A percentile compares a stretch with the other conserved stretches of the same genome.
Evolutionary conservation across 2,797 vertebrate genomes (phyloP).

Genomic region (Anguilla obscura): DNA sequence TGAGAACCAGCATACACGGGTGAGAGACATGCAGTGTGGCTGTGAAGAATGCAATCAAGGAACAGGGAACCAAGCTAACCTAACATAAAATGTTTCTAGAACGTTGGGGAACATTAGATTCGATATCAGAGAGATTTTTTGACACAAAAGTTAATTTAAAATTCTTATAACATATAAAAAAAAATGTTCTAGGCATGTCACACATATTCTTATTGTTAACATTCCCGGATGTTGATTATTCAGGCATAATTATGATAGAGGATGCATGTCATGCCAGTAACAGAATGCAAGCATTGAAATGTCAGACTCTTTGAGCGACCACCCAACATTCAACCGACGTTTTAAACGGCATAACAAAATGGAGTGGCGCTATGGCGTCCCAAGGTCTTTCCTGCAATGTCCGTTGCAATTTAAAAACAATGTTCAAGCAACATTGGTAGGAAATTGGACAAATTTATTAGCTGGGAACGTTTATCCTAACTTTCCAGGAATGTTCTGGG

Average conservation of each 20-base stretch:
- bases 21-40: not conserved
- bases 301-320: not conserved
- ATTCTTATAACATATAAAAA: not conserved
- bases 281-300: not conserved
- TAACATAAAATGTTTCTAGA: not conserved
- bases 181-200: not conserved
- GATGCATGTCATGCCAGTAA: not conserved
- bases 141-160: not conserved
- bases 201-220: not conserved
- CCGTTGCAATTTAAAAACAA: not conserved
- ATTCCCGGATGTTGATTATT: not conserved
- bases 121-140: not conserved
- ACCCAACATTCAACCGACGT: not conserved
- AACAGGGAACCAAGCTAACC: not conserved
- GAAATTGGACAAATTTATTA: constrained; percentile 5
- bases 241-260: not conserved
- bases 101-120: not conserved
- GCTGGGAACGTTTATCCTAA: constrained; percentile 2
- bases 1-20: no score
- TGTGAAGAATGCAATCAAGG: not conserved
- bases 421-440: not conserved
- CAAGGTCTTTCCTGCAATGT: not conserved
- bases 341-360: not conserved
- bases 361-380: not conserved
- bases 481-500: not conserved